Evolutionary conservation across 2,888 invertebrate species (phyloP).

Genomic region (Blera fallax): DNA sequence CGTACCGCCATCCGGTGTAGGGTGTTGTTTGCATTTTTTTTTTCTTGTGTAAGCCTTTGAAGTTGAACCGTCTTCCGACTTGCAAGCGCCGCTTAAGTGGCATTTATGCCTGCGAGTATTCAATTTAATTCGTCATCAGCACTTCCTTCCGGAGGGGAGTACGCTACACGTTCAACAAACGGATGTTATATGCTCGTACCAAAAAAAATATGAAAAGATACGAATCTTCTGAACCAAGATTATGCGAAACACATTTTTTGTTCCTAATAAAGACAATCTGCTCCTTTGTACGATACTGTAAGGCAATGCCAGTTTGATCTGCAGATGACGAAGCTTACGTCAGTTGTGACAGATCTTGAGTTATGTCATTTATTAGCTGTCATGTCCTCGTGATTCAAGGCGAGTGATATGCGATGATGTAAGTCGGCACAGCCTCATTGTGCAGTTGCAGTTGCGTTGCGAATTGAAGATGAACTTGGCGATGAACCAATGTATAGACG

Average conservation of each 20-base stretch:
- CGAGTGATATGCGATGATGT: conserved; percentile 32
- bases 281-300: conserved; percentile 17
- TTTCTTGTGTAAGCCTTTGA: conserved; percentile 21
- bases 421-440: too few relatives aligned
- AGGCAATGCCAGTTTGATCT: background rate
- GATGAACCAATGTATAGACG: conserved; percentile 9
- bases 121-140: conserved; percentile 64
- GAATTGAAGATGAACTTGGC: conserved; percentile 45
- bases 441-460: conserved; percentile 1
- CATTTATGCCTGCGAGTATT: conserved; percentile 29
- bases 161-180: background rate
- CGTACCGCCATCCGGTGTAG: conserved; percentile 65
- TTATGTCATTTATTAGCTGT: conserved; percentile 53
- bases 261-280: conserved; percentile 8
- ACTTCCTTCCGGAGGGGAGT: conserved; percentile 46
- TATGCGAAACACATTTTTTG: background rate
- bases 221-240: background rate
- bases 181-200: conserved; percentile 26
- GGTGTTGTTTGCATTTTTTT: conserved; percentile 33
- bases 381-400: conserved; percentile 39
- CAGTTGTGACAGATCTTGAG: conserved; percentile 50
- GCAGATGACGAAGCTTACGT: conserved; percentile 22
- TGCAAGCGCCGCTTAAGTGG: conserved; percentile 67
- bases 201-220: background rate
- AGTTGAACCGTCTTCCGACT: conserved; percentile 41